phyloP scores from a whole-genome alignment of 2,113 vertebrate genomes.

The Sula dactylatra region DNA sequence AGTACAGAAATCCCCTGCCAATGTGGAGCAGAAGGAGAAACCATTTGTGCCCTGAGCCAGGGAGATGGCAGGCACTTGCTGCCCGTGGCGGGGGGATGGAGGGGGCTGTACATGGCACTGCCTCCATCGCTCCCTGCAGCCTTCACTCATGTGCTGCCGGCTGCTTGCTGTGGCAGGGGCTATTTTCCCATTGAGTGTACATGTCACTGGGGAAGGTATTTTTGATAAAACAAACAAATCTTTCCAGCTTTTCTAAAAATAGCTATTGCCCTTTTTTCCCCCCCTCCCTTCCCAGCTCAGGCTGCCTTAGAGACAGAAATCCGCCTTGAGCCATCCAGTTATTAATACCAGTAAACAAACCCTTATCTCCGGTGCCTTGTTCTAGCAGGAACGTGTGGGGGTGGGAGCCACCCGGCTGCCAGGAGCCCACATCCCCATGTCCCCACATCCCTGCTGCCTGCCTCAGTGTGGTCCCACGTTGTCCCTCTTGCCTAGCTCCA shows the following conservation, averaged over 20 bases:
- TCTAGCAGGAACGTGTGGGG: slow-evolving; percentile 16
- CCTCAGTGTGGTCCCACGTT: accelerated
- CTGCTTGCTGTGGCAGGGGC: neutral
- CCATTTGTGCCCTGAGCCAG: accelerated
- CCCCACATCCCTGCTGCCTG: neutral
- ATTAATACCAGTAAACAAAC: neutral
- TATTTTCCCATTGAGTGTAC: accelerated
- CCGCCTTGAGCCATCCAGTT: neutral
- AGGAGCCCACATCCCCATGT: neutral
- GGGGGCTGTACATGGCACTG: accelerated
- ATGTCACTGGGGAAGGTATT: neutral
- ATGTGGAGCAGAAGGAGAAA: accelerated
- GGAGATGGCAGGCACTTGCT: accelerated
- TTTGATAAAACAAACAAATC: slow-evolving; percentile 9
- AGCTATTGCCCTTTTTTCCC: neutral
- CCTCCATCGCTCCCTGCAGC: neutral
- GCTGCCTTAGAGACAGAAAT: slow-evolving; percentile 29
- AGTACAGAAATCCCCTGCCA: accelerated
- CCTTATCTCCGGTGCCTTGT: neutral
- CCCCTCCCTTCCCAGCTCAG: neutral
- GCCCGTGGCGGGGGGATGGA: accelerated
- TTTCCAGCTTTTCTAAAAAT: slow-evolving; percentile 24
- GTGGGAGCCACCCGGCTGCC: neutral
- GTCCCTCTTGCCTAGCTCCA: neutral
- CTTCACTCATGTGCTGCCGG: accelerated